These are phyloP conservation scores for Propithecus coquereli DNA, from an alignment of 2,113 vertebrate species.

Conservation along the genomic window DNA sequence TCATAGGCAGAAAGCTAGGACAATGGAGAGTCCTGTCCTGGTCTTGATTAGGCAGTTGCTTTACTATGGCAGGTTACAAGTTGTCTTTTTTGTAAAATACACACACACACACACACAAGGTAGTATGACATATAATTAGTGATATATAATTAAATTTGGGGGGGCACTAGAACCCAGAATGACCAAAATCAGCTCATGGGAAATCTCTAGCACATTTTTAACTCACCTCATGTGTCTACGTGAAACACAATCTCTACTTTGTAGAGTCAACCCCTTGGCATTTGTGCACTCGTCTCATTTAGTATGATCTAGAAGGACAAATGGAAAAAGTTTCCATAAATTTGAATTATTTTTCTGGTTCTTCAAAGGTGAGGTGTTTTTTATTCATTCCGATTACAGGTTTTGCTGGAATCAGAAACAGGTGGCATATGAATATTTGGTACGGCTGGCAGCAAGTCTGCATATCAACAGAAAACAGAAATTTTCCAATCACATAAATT, in stretches of 20 bases:
- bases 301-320: background rate
- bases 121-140: background rate
- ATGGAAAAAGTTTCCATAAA: background rate
- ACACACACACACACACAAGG: background rate
- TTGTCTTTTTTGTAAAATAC: background rate
- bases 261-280: background rate
- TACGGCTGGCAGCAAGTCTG: slow-evolving; percentile 19
- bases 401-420: slow-evolving; percentile 63
- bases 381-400: slow-evolving; percentile 36
- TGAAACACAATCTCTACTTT: background rate
- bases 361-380: slow-evolving; percentile 34
- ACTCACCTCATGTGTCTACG: background rate
- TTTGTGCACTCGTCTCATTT: background rate
- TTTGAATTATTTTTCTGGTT: slow-evolving; percentile 36
- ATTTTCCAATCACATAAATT: slow-evolving; percentile 68
- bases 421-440: slow-evolving; percentile 26
- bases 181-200: background rate
- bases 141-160: background rate
- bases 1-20: background rate
- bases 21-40: background rate
- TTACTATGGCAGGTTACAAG: background rate
- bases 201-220: background rate
- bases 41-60: background rate
- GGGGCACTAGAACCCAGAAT: background rate
- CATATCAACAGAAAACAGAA: slow-evolving; percentile 56